A percentile compares a stretch with the other conserved stretches of the same genome.
These are phyloP conservation scores for Drosophila melanosoma DNA, from an alignment of 2,888 invertebrate genomes.

Conservation along the genomic window DNA sequence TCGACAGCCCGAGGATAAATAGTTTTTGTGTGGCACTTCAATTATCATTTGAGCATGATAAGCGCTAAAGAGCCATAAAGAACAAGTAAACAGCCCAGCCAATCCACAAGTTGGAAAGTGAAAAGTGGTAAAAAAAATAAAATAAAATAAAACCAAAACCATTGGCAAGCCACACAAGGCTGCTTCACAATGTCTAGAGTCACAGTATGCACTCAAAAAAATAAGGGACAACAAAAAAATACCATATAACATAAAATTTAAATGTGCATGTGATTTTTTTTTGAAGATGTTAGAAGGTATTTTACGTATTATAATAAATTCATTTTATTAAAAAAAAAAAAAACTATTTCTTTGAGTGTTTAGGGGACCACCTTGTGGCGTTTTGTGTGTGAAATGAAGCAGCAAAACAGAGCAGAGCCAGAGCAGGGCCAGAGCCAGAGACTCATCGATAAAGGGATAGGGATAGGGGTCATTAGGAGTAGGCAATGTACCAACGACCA, in stretches of 20 bases:
- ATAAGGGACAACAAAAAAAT: rapidly evolving
- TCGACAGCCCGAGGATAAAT: slow-evolving; percentile 78
- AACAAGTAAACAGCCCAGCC: slow-evolving; percentile 48
- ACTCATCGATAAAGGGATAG: slow-evolving; percentile 34
- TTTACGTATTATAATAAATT: neutral
- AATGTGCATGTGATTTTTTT: neutral
- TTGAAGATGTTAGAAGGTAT: neutral
- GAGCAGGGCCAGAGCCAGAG: slow-evolving; percentile 19
- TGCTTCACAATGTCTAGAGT: slow-evolving; percentile 48
- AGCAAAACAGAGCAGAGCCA: slow-evolving; percentile 25
- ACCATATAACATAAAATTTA: neutral
- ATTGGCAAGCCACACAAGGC: slow-evolving; percentile 62
- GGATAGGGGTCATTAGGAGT: slow-evolving; percentile 73
- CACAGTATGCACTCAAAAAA: neutral
- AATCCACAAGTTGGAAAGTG: slow-evolving; percentile 51
- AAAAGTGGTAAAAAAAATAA: slow-evolving; percentile 52
- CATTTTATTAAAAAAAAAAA: neutral
- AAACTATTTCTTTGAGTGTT: slow-evolving; percentile 1
- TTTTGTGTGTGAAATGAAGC: slow-evolving; percentile 64
- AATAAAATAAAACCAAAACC: slow-evolving; percentile 29
- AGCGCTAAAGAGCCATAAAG: slow-evolving; percentile 76
- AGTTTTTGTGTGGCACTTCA: slow-evolving; percentile 81
- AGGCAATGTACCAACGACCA: neutral
- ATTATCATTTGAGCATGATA: slow-evolving; percentile 83
- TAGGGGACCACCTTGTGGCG: slow-evolving; percentile 63